phyloP scores from a whole-genome alignment of 2,113 vertebrate genomes.

The Coregonus clupeaformis region DNA sequence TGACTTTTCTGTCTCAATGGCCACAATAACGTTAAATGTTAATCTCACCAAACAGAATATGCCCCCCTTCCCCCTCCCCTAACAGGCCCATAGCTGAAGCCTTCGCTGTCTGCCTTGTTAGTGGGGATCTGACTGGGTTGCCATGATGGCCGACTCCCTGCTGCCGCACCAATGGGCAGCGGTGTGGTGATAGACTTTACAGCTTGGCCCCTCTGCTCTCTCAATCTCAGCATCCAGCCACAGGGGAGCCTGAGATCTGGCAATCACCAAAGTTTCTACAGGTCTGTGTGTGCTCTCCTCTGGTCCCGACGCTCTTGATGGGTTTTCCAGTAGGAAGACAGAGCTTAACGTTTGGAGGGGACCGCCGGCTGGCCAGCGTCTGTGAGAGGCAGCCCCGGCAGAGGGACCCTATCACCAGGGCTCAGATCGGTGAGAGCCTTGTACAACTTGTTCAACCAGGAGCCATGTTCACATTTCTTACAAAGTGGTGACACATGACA shows the following conservation, averaged over 20 bases:
- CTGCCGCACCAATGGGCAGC: not conserved
- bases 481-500: no score
- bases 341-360: constrained; percentile 30
- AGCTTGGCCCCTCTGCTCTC: constrained; percentile 18
- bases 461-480: not conserved
- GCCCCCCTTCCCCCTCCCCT: no score
- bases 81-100: not conserved
- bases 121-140: not conserved
- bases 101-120: not conserved
- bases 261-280: constrained; percentile 8
- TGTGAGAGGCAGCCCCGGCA: constrained; percentile 25
- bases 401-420: constrained; percentile 46
- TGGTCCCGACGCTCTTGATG: constrained; percentile 43
- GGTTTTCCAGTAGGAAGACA: constrained; percentile 61
- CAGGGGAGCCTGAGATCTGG: constrained; percentile 5
- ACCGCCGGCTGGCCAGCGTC: constrained; percentile 33
- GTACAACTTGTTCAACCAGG: constrained; percentile 21
- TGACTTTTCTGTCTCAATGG: no score
- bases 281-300: not conserved
- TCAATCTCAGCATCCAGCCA: constrained; percentile 10
- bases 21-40: no score
- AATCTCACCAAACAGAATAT: not conserved
- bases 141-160: not conserved
- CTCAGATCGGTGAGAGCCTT: constrained; percentile 38
- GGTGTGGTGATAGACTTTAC: constrained; percentile 18